Evolutionary conservation across 2,888 invertebrate genomes (phyloP).

Genomic region (Pseudanteris insignis): DNA sequence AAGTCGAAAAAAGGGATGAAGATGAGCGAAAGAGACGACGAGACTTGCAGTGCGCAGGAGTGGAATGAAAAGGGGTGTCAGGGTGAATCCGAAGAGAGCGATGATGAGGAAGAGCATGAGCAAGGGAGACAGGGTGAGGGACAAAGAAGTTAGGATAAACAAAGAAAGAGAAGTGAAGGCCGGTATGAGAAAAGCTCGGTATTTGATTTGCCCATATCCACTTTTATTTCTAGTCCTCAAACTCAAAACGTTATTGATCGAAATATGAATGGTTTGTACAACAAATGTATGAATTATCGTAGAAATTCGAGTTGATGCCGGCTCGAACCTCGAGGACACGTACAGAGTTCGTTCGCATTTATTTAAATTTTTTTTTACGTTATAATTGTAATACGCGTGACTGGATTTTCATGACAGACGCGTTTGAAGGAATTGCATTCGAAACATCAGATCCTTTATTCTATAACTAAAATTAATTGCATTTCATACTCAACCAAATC

Average conservation of each 20-base stretch:
- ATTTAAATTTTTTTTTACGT: too few species aligned
- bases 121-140: too few species aligned
- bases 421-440: too few species aligned
- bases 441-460: too few species aligned
- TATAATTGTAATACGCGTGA: too few species aligned
- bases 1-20: constrained; percentile 7
- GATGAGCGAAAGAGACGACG: background rate
- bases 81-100: too few species aligned
- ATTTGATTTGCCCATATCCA: constrained; percentile 35
- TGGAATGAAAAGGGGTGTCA: too few species aligned
- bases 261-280: constrained; percentile 33
- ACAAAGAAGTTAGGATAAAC: background rate
- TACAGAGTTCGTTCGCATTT: background rate
- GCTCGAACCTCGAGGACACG: constrained; percentile 10
- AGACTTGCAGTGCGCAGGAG: background rate
- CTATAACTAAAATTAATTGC: too few species aligned
- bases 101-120: too few species aligned
- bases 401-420: too few species aligned
- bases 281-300: constrained; percentile 32
- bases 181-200: constrained; percentile 3
- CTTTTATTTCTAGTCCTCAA: constrained; percentile 26
- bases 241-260: constrained; percentile 36
- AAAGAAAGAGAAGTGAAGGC: background rate
- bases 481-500: too few species aligned
- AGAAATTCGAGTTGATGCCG: constrained; percentile 20